Base-by-base conservation (phyloP, 2,888 invertebrate species). In the Harmothoe impar region DNA sequence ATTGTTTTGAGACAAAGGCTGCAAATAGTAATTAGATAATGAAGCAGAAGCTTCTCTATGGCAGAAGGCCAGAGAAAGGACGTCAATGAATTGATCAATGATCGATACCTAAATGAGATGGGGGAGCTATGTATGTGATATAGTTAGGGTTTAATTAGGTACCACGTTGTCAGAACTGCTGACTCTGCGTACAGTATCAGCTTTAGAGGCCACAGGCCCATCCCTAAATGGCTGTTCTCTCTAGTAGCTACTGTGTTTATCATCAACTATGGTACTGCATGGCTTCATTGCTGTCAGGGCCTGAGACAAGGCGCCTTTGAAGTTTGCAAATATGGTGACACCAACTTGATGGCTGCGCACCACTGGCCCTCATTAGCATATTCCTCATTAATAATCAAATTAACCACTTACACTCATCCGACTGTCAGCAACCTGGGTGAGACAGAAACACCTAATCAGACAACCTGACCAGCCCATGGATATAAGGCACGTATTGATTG, bases 401-500 rank as follows among this genome's bases (percentile, higher is more conserved):
- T 62, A 20, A 3, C 62, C 62, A 43, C 62, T n/a, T 62, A 12
- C 23, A 29, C 72, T n/a, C 7, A 25, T 29, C 29, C 17, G 72
- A 5, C 72, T 72, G 25, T 15, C 25, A 72, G 25, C 72, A 72
- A 3, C 5, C 25, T 29, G 3, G 15, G 29, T 72, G 29, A 29
- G 5, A 23, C 72, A 72, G 72, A 72, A 72, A 72, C 72, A 72
- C 72, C 72, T 72, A 72, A 72, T 72, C 72, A 72, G 29, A 29
- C 72, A 72, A 72, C 25, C 72, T 5, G 29, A 43, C 72, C 72
- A n/a, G 15, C 62, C 72, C 25, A n/a, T 72, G 72, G 25, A 25
- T 72, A 81, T 81, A 43, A 81, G 81, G 5, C 43, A 20, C 43
- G 35, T 81, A 86, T 86, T 86, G 86, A 86, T 86, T 86, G 86